These are phyloP conservation scores for Fopius arisanus DNA, from an alignment of 1,140 invertebrate genomes.

Conservation along the genomic window DNA sequence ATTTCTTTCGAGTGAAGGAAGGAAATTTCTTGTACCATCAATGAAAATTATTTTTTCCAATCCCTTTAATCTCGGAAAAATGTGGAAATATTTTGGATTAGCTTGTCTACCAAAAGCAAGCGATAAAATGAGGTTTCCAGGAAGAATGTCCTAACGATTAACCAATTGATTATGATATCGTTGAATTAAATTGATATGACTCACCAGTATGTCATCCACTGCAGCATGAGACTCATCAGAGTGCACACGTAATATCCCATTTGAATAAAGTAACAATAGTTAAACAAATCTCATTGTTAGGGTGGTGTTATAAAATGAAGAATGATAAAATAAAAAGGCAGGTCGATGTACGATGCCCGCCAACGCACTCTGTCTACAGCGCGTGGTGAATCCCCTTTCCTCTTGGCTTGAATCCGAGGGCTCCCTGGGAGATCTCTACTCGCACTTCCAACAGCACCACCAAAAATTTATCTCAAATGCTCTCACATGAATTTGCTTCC, in stretches of 20 bases:
- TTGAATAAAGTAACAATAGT: not conserved
- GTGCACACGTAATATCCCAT: not conserved
- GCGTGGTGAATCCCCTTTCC: not conserved
- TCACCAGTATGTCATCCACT: conserved; percentile 5
- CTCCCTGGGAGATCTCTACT: conserved; percentile 23
- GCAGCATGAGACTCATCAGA: not conserved
- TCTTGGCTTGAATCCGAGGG: conserved; percentile 30
- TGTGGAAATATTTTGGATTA: too few relatives aligned
- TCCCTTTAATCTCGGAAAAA: too few relatives aligned
- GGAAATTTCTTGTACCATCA: too few relatives aligned
- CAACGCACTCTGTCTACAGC: conserved; percentile 24
- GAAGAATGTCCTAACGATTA: too few relatives aligned
- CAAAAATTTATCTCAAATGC: not conserved
- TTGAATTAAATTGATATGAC: not conserved
- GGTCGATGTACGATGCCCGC: conserved; percentile 30
- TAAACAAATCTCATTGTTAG: not conserved
- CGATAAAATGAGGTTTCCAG: too few relatives aligned
- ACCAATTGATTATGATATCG: not conserved
- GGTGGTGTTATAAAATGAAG: not conserved
- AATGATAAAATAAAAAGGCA: conserved; percentile 15
- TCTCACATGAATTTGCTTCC: not conserved
- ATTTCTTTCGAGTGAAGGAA: too few relatives aligned
- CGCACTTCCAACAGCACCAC: conserved; percentile 18
- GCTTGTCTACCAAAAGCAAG: too few relatives aligned
- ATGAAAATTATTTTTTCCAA: too few relatives aligned